Evolutionary conservation across 2,113 vertebrate genomes (phyloP).

Genomic region (Ciconia maguari): DNA sequence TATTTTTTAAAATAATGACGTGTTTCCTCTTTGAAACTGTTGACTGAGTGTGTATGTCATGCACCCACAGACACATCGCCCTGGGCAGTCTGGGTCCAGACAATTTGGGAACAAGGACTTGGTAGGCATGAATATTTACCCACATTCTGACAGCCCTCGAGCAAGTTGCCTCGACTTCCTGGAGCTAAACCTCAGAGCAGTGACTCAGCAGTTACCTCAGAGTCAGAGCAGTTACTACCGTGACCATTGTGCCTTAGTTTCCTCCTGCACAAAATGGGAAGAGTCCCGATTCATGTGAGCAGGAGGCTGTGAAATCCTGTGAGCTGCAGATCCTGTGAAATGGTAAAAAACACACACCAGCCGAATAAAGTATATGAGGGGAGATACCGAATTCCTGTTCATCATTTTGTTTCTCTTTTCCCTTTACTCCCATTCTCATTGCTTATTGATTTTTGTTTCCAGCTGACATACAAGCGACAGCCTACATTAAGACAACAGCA

Average conservation of each 20-base stretch:
- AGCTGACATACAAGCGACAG: conserved; percentile 57
- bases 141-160: neutral
- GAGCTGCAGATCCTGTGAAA: neutral
- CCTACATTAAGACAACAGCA: conserved; percentile 66
- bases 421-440: conserved; percentile 59
- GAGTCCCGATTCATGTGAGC: neutral
- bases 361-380: neutral
- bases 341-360: neutral
- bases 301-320: too few relatives aligned
- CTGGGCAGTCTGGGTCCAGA: neutral
- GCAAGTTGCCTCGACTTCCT: neutral
- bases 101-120: neutral
- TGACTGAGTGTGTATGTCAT: rapidly evolving
- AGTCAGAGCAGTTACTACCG: neutral
- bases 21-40: neutral
- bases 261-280: neutral
- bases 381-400: neutral
- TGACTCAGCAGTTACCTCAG: too few relatives aligned
- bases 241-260: neutral
- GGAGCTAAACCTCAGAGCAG: neutral
- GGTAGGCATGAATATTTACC: neutral
- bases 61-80: neutral
- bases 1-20: neutral
- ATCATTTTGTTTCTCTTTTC: conserved; percentile 28
- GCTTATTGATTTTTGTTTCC: conserved; percentile 73